phyloP scores from a whole-genome alignment of 2,797 vertebrate species.

The Lithobates sylvaticus region DNA sequence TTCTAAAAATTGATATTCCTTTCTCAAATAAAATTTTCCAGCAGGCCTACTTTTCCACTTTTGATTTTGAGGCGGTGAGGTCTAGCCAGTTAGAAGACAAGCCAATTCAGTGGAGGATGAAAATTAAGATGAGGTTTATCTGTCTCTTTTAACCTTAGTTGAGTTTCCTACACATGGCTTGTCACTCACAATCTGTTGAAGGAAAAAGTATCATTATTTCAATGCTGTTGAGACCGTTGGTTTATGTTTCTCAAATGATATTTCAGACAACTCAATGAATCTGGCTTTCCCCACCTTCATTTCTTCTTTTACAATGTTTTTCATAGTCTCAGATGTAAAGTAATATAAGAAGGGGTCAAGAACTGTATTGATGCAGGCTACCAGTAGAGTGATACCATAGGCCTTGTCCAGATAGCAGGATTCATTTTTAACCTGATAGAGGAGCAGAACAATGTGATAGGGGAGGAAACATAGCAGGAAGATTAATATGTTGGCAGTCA shows the following conservation, averaged over 20 bases:
- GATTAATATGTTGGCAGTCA: slow-evolving; percentile 69
- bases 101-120: no score
- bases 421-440: slow-evolving; percentile 39
- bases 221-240: background rate
- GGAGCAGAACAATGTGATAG: slow-evolving; percentile 70
- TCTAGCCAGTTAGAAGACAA: no score
- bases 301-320: slow-evolving; percentile 57
- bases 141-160: no score
- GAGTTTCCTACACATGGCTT: no score
- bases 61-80: no score
- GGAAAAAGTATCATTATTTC: no score
- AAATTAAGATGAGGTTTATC: no score
- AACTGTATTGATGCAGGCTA: slow-evolving; percentile 75
- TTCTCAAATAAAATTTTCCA: no score
- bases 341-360: slow-evolving; percentile 79
- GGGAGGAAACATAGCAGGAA: slow-evolving; percentile 79
- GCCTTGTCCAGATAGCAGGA: background rate
- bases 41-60: no score
- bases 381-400: slow-evolving; percentile 69
- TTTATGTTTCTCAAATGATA: slow-evolving; percentile 16
- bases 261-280: slow-evolving; percentile 25
- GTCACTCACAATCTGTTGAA: no score
- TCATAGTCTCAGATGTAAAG: slow-evolving; percentile 79
- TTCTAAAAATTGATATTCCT: no score
- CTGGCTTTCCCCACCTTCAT: slow-evolving; percentile 26